Evolutionary conservation across 2,797 vertebrate species (phyloP), one percentile per base, ranked within the genome.

Genomic region (Babyrousa celebensis): DNA sequence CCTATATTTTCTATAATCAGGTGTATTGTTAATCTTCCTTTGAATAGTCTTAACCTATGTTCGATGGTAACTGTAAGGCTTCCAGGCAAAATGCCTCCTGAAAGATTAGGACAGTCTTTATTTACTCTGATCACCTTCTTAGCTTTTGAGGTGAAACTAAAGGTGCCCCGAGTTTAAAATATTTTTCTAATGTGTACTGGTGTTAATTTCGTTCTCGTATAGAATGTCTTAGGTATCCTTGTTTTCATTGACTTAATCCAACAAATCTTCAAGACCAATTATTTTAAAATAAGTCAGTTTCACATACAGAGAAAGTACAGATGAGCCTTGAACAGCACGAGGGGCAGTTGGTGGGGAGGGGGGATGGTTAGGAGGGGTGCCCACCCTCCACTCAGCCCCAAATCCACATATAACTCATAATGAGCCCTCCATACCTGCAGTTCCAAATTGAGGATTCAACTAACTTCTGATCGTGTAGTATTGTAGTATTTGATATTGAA

Each of bases 221-320:
- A 36, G 36, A 36, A 36, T 36, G 36, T 36, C 36, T 36, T 36
- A 36, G 36, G 5, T 80, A n/a, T 52, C 72, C 43, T n/a, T 63
- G 83, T 89, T 85, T 87, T 91, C 74, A 58, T 10, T 71, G 77
- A 70, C 4, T 14, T 65, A 82, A 65, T 74, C 21, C 71, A 93
- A 80, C 27, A 91, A 56, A 79, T 56, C 36, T 83, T 89, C 36
- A 84, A 72, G 85, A 92, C 10, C 78, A 20, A 32, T 60, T 90
- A 91, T 95, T 91, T 96, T 84, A 79, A 92, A 96, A 71, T 79
- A 56, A 85, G 27, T 60, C 58, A 60, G 36, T 54, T 4, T 60
- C 40, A 72, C 71, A 74, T 36, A 74, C 17, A 83, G 72, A 75
- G 40, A 71, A 93, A 83, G 21, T 29, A 56, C 18, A 32, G 52